These are phyloP conservation scores for Epizoanthus rinbou DNA, from an alignment of 92 coral and sea anemone species.

Conservation along the genomic window DNA sequence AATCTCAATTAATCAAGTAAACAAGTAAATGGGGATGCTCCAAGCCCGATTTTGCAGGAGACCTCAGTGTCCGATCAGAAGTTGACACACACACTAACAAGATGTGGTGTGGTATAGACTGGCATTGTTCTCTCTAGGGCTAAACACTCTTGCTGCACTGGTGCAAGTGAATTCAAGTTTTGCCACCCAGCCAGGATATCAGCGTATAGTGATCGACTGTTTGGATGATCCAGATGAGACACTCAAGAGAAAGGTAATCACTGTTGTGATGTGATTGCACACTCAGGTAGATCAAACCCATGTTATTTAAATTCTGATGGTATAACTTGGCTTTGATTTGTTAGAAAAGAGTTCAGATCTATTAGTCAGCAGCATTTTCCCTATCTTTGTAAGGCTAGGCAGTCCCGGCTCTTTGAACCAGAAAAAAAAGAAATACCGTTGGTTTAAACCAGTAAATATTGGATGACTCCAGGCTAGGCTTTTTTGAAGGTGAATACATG, in stretches of 20 bases:
- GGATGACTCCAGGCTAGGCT: no score
- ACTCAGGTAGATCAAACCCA: neutral
- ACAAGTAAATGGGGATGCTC: no score
- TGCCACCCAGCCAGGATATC: conserved; percentile 86
- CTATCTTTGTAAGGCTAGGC: no score
- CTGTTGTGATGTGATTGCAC: no score
- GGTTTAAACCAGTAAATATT: no score
- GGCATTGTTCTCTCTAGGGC: conserved; percentile 54
- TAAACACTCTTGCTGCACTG: conserved; percentile 78
- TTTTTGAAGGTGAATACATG: no score
- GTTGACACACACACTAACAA: neutral
- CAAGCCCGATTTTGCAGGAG: no score
- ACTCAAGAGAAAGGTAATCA: conserved; percentile 86
- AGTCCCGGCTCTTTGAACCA: no score
- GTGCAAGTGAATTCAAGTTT: conserved; percentile 80
- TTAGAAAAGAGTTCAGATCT: neutral
- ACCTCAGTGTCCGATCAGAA: neutral
- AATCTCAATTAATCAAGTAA: no score
- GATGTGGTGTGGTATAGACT: neutral
- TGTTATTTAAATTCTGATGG: neutral
- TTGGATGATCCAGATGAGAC: conserved; percentile 92
- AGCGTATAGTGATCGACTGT: conserved; percentile 87
- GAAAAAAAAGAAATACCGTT: no score
- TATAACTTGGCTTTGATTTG: no score
- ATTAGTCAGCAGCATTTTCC: neutral